These are phyloP conservation scores for Hemaris fuciformis DNA, from an alignment of 2,888 invertebrate genomes.

Conservation along the genomic window DNA sequence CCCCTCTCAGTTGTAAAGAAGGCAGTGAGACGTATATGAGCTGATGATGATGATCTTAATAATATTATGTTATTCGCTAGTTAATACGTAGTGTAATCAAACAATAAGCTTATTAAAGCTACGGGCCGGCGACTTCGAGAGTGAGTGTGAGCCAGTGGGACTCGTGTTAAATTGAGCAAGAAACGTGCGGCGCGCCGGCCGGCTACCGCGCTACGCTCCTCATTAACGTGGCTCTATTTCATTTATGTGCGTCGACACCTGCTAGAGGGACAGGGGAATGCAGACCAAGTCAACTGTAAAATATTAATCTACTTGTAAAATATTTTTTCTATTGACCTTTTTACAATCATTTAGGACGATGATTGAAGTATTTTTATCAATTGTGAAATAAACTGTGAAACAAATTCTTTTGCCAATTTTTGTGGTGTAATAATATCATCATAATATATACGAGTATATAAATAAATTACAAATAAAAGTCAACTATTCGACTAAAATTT, in stretches of 20 bases:
- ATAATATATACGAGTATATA: no score
- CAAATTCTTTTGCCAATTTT: no score
- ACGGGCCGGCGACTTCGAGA: not conserved
- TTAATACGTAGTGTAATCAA: not conserved
- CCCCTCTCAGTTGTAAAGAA: no score
- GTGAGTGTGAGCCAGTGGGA: not conserved
- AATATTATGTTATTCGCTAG: not conserved
- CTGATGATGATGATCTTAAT: no score
- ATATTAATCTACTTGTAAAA: not conserved
- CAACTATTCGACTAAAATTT: not conserved
- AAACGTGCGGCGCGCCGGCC: conserved; percentile 15
- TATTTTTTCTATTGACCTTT: not conserved
- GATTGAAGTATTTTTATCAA: no score
- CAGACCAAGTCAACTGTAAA: no score
- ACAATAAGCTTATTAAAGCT: conserved; percentile 3
- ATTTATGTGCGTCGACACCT: not conserved
- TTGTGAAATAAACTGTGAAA: no score
- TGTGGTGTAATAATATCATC: no score
- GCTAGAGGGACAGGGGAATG: not conserved
- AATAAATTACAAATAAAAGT: not conserved
- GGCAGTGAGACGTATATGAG: no score
- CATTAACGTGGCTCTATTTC: conserved; percentile 1
- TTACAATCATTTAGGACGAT: no score
- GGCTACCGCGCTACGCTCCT: conserved; percentile 15
- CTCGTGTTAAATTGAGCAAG: conserved; percentile 17